A percentile compares a stretch with the other conserved stretches of the same genome.
These are phyloP conservation scores for Halocynthia aurantium DNA, from an alignment of 23 tunicate species.

Conservation along the genomic window DNA sequence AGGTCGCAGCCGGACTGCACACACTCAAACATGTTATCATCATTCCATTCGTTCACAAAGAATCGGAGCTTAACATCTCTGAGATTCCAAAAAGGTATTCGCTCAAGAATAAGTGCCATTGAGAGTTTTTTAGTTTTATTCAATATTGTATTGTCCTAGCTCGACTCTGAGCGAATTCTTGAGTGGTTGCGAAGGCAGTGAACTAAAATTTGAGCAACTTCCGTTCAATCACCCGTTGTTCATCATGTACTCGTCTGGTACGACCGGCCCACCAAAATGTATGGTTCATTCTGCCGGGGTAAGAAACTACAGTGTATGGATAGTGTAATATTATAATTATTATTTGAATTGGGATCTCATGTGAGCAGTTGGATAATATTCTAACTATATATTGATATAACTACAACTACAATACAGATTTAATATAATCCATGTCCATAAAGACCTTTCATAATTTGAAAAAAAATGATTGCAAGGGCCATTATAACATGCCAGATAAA, in stretches of 20 bases:
- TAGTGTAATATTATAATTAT: too few relatives aligned
- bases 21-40: constrained; percentile 58
- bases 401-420: too few relatives aligned
- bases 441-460: too few relatives aligned
- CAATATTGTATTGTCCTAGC: constrained; percentile 20
- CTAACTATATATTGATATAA: too few relatives aligned
- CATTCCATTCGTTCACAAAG: constrained; percentile 64
- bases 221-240: constrained; percentile 87
- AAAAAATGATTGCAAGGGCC: too few relatives aligned
- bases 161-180: constrained; percentile 37
- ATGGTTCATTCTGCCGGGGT: constrained; percentile 98
- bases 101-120: background rate
- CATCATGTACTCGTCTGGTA: constrained; percentile 93
- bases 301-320: background rate
- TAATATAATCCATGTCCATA: too few relatives aligned
- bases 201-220: constrained; percentile 59
- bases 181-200: constrained; percentile 7
- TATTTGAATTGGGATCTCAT: too few relatives aligned
- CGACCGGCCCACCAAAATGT: constrained; percentile 91
- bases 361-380: too few relatives aligned
- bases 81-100: constrained; percentile 56
- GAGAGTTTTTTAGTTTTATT: background rate
- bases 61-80: constrained; percentile 15
- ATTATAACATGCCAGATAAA: too few relatives aligned
- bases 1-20: constrained; percentile 58